Base-by-base conservation (phyloP, 2,113 vertebrate species). In the Catagonus wagneri region DNA sequence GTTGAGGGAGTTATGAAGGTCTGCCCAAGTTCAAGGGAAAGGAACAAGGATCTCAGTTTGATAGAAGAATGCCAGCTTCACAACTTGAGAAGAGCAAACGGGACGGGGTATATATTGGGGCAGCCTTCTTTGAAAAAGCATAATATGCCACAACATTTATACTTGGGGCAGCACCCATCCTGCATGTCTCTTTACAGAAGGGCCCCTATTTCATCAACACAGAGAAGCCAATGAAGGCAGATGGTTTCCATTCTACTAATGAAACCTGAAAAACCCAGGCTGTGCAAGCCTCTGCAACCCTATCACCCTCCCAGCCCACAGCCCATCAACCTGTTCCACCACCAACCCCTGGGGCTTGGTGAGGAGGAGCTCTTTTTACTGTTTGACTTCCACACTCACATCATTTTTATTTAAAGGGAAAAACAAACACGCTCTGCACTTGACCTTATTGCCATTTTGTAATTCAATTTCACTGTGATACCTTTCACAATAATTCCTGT, bases 371-470 rank as follows among this genome's bases (percentile, higher is more conserved):
- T 93, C 32, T 84, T 60, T 52, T 56, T 39, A 66, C 20, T 25
- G 36, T n/a, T 61, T 79, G 36, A 74, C 27, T 79, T 83, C 16
- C 25, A 66, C 15, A 44, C 8, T 84, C 44, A 23, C 5, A 50
- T 54, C 15, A 1, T 86, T 80, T 69, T 36, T 27, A 79, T 50
- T n/a, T 29, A 50, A 89, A n/a, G 65, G 39, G 61, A 69, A 93
- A 95, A n/a, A 81, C 23, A 78, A 29, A 61, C 11, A 80, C 11
- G 52, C 17, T 22, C 34, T 91, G 80, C 6, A n/a, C n/a, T 65
- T 90, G 87, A 79, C 14, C 61, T 83, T 74, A 65, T 58, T 79
- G n/a, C n/a, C 74, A 95, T 75, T 66, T 94, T 34, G 74, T 89
- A 96, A 96, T 74, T 83, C 32, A 95, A 78, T 7, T 32, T 65